phyloP scores from a whole-genome alignment of 2,888 invertebrate genomes.

The Tenthredo notha region DNA sequence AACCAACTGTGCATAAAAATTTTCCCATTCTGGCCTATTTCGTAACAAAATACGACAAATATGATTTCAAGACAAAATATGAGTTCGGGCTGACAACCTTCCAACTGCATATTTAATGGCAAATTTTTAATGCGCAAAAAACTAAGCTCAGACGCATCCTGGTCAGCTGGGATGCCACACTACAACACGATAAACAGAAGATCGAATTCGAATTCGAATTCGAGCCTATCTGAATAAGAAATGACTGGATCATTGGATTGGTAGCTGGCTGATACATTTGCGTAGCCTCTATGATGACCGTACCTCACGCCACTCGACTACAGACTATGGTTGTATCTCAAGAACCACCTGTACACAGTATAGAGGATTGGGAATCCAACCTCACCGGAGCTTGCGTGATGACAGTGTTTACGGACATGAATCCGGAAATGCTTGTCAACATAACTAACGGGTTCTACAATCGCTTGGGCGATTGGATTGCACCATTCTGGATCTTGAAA shows the following conservation, averaged over 20 bases:
- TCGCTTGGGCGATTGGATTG: constrained; percentile 3
- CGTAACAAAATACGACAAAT: too few relatives aligned
- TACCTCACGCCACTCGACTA: neutral
- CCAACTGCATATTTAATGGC: neutral
- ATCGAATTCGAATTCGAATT: neutral
- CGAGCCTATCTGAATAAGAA: neutral
- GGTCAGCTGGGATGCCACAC: neutral
- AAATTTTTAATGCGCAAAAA: neutral
- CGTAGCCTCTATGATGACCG: neutral
- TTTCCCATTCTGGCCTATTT: too few relatives aligned
- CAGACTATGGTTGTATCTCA: neutral
- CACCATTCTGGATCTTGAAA: neutral
- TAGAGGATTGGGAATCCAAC: neutral
- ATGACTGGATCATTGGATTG: neutral
- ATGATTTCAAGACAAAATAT: too few relatives aligned
- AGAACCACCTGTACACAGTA: constrained; percentile 3
- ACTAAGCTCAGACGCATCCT: neutral
- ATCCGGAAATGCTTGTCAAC: neutral
- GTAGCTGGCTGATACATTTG: neutral
- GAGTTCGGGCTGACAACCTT: neutral
- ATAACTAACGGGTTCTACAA: constrained; percentile 3
- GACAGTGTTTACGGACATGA: neutral
- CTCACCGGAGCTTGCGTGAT: neutral
- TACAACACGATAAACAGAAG: neutral
- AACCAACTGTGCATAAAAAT: too few relatives aligned